These are phyloP conservation scores for Cosmia pyralina DNA, from an alignment of 2,888 invertebrate species.

Conservation along the genomic window DNA sequence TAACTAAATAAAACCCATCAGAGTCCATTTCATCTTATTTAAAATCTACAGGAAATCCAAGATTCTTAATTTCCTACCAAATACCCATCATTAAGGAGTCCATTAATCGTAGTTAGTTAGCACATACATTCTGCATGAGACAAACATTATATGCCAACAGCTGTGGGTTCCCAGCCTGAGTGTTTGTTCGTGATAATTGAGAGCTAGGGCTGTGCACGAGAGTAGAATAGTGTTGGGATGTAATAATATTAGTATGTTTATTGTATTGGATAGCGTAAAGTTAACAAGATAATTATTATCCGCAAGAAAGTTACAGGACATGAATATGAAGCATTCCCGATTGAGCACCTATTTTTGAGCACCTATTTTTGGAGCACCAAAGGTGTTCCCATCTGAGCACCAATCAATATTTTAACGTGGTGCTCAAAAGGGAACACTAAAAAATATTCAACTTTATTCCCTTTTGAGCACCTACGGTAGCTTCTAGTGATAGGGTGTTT, in stretches of 20 bases:
- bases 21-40: background rate
- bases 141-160: slow-evolving; percentile 29
- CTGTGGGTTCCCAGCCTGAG: slow-evolving; percentile 32
- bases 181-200: slow-evolving; percentile 40
- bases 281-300: no score
- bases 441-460: no score
- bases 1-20: no score
- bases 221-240: background rate
- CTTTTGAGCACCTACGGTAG: no score
- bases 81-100: background rate
- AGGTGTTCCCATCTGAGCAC: no score
- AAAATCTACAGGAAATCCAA: background rate
- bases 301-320: no score
- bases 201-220: background rate
- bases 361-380: no score
- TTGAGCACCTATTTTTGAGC: no score
- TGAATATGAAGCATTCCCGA: no score
- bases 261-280: background rate
- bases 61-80: background rate
- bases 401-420: no score
- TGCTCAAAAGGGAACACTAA: no score
- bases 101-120: background rate
- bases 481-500: no score
- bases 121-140: slow-evolving; percentile 14
- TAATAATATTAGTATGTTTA: background rate